Conservation (phyloP, 2,113 vertebrate genomes). For the Halichoerus grypus region DNA sequence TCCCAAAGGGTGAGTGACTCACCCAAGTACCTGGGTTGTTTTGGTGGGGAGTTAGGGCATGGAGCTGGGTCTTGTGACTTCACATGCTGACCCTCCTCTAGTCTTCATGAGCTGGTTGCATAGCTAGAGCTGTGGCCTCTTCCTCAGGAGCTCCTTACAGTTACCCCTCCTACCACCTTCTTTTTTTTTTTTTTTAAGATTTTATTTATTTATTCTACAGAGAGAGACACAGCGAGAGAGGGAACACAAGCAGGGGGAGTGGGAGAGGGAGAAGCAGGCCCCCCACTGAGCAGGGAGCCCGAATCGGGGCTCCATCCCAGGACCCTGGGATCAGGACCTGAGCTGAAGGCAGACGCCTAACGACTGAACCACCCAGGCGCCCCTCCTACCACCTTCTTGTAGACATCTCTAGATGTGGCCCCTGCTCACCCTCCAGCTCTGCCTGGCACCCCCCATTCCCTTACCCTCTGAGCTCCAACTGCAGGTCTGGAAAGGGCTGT, state of each 20-base stretch:
- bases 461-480: neutral
- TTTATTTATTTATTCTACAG: no score
- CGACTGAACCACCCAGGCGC: no score
- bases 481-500: neutral
- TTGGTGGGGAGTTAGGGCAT: neutral
- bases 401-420: neutral
- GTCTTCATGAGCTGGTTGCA: rapidly evolving
- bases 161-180: neutral
- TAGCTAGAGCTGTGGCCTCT: rapidly evolving
- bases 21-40: no score
- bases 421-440: neutral
- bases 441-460: neutral
- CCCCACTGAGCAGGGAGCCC: no score
- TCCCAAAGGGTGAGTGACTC: neutral
- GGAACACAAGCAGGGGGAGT: no score
- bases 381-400: neutral
- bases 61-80: neutral
- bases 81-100: neutral
- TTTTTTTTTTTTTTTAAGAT: no score
- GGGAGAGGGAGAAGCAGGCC: no score
- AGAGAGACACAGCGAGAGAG: no score
- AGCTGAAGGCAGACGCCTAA: no score
- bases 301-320: no score
- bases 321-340: no score
- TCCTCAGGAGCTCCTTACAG: rapidly evolving